Conservation (phyloP, 2,113 vertebrate species). For the Indicator indicator region DNA sequence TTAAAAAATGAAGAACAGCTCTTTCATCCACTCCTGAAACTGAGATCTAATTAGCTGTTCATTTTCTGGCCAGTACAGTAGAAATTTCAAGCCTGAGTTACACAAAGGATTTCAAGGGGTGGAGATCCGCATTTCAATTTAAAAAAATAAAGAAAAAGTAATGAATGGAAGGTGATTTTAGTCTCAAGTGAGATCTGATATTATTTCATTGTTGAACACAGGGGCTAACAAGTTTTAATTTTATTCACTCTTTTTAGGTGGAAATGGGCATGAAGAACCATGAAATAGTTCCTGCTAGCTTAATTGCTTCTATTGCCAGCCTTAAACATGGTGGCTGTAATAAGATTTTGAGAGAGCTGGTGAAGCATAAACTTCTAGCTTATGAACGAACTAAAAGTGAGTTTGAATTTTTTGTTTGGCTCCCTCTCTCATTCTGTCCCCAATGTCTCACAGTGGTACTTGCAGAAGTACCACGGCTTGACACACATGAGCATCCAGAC, state of each 20-base stretch:
- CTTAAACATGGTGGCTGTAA: conserved; percentile 96
- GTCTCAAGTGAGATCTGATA: neutral
- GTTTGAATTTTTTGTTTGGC: conserved; percentile 10
- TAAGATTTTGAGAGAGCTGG: conserved; percentile 91
- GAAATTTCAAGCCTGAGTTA: neutral
- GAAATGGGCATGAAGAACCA: conserved; percentile 99
- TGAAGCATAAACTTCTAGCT: conserved; percentile 90
- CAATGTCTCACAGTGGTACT: rapidly evolving
- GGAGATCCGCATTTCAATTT: neutral
- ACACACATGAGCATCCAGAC: rapidly evolving
- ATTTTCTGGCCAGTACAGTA: neutral
- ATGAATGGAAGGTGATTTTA: neutral
- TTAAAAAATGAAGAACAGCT: neutral
- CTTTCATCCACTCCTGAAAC: neutral
- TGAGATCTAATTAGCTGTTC: too few species aligned
- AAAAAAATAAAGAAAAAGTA: neutral
- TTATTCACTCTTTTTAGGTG: conserved; percentile 81
- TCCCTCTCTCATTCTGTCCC: neutral
- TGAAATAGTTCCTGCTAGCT: conserved; percentile 92
- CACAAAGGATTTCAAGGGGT: neutral
- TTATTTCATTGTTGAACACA: neutral
- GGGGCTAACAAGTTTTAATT: neutral
- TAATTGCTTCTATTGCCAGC: conserved; percentile 93
- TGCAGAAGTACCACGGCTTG: neutral
- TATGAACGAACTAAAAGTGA: conserved; percentile 92